A percentile compares a stretch with the other conserved stretches of the same genome.
Evolutionary conservation across 1,140 invertebrate species (phyloP).

Genomic region (Drosophila tropicalis): DNA sequence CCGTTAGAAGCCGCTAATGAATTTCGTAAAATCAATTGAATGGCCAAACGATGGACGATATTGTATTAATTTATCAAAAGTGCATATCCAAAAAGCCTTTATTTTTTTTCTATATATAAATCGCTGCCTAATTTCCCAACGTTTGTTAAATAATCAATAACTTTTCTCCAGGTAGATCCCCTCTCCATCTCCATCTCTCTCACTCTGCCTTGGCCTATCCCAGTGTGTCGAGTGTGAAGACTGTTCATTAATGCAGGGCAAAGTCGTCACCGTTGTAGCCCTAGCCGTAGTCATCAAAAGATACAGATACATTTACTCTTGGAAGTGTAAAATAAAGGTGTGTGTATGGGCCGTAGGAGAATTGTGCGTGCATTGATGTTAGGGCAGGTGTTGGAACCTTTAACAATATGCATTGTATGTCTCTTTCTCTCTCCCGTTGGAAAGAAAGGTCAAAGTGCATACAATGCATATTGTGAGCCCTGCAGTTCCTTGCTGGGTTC

Average conservation of each 20-base stretch:
- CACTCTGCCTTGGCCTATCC: background rate
- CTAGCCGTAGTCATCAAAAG: slow-evolving; percentile 24
- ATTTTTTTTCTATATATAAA: slow-evolving; percentile 62
- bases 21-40: slow-evolving; percentile 76
- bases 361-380: slow-evolving; percentile 63
- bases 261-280: slow-evolving; percentile 8
- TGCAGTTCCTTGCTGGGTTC: slow-evolving; percentile 1
- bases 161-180: slow-evolving; percentile 40
- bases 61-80: slow-evolving; percentile 81
- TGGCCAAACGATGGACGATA: slow-evolving; percentile 52
- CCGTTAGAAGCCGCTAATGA: slow-evolving; percentile 71
- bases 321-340: slow-evolving; percentile 77
- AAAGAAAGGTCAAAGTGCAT: slow-evolving; percentile 73
- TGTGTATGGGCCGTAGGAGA: slow-evolving; percentile 52
- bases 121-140: slow-evolving; percentile 78
- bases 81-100: slow-evolving; percentile 53
- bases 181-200: background rate
- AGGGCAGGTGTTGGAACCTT: slow-evolving; percentile 58
- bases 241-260: slow-evolving; percentile 65
- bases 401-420: slow-evolving; percentile 65
- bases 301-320: slow-evolving; percentile 52
- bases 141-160: slow-evolving; percentile 78
- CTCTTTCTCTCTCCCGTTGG: slow-evolving; percentile 16
- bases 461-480: slow-evolving; percentile 39
- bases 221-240: slow-evolving; percentile 65